A percentile compares a stretch with the other conserved stretches of the same genome.
Conservation (phyloP, 2,888 invertebrate species). For the Alitta virens region DNA sequence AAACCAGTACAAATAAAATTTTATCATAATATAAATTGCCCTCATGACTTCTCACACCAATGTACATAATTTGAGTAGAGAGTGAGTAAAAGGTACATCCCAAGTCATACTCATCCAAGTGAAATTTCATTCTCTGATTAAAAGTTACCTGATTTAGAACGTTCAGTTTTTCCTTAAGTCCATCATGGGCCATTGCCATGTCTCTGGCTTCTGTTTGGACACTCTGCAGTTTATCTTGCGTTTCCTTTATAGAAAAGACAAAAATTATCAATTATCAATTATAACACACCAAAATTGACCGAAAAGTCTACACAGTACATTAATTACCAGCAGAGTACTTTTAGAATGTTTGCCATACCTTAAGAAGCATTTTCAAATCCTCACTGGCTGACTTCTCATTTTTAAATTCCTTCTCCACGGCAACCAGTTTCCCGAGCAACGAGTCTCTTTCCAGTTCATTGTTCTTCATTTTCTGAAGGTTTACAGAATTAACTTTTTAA, state of each 20-base stretch:
- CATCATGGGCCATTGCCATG: constrained; percentile 34
- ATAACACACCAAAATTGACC: too few relatives aligned
- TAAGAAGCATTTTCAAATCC: constrained; percentile 8
- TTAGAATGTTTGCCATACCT: not conserved
- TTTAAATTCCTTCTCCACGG: constrained; percentile 10
- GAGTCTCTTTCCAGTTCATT: constrained; percentile 23
- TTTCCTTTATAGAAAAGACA: constrained; percentile 11
- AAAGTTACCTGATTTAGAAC: constrained; percentile 29
- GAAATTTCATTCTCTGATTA: not conserved
- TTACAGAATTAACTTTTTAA: too few relatives aligned
- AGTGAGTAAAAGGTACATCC: too few relatives aligned
- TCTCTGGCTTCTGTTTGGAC: constrained; percentile 37
- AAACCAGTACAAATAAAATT: too few relatives aligned
- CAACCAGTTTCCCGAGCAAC: constrained; percentile 23
- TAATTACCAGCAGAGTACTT: too few relatives aligned
- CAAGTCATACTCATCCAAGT: too few relatives aligned
- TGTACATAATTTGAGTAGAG: too few relatives aligned
- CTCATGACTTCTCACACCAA: too few relatives aligned
- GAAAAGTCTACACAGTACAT: too few relatives aligned
- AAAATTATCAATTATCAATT: not conserved
- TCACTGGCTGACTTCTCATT: constrained; percentile 4
- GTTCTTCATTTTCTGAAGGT: constrained; percentile 14
- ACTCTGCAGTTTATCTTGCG: constrained; percentile 24
- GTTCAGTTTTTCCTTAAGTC: constrained; percentile 31
- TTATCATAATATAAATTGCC: too few relatives aligned